Base-by-base conservation (phyloP, 2,888 invertebrate species). In the Drosophila tripunctata region DNA sequence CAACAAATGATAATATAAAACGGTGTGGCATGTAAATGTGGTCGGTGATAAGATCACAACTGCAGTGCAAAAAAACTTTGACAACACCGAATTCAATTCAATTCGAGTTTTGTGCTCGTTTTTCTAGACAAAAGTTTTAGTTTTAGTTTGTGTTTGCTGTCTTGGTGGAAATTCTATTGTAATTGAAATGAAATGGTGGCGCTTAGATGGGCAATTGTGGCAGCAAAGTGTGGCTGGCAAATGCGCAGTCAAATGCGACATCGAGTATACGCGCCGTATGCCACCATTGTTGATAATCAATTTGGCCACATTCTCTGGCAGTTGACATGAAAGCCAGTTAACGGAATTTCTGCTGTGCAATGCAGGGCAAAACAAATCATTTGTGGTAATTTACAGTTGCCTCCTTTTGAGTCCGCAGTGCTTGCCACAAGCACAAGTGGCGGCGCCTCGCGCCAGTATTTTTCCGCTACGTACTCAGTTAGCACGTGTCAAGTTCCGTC, bases 221-320 rank as follows among this genome's bases (percentile, higher is more conserved):
- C 10, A 2, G 7, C 24, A 4, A 10, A 45, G 19, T 60, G 56
- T 45, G 69, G 61, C 75, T 41, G 65, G 15, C 62, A 81, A 85
- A 50, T 72, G 87, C 78, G 62, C 79, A 80, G 65, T 67, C 67
- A 69, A n/a, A 33, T 50, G 48, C 44, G 40, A 43, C 62, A 76
- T 67, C 56, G 58, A 70, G 75, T 67, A 70, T 70, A 67, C 52
- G 64, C 40, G 36, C 44, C 62, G 44, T 43, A 24, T 21, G 30
- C 50, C 44, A 14, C 55, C 54, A 51, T 69, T 64, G 78, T 71
- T 87, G 88, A 72, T 83, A 87, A 84, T 87, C 83, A 87, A 84
- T 84, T 84, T 87, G 66, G 61, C 74, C 54, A 54, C 31, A 66
- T 55, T 52, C 41, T 38, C 71, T 65, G 62, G 62, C 82, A 57